Conservation (phyloP, 2,797 vertebrate species). For the Hirundo rustica region DNA sequence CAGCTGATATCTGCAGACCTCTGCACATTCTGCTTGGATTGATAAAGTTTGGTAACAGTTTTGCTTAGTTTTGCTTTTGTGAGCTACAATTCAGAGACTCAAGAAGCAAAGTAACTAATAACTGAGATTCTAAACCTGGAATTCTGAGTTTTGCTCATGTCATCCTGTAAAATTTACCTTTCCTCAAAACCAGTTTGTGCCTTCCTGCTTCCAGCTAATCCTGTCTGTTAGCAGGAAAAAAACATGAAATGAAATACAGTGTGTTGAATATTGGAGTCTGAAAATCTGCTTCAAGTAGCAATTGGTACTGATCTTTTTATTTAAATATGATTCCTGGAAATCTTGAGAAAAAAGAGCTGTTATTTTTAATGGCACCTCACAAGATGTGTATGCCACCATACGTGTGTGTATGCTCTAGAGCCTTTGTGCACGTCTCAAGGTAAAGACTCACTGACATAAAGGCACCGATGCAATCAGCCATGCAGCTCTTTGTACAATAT, state of each 20-base stretch:
- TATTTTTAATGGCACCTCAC: background rate
- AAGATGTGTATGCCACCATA: background rate
- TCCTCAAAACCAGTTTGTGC: background rate
- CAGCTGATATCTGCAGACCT: background rate
- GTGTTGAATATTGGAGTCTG: background rate
- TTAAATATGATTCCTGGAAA: background rate
- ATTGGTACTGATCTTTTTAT: background rate
- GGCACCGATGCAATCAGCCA: conserved; percentile 15
- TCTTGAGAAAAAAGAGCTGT: background rate
- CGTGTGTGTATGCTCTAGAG: background rate
- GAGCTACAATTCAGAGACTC: background rate
- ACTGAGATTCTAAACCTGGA: background rate
- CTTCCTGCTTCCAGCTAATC: background rate
- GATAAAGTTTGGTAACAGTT: background rate
- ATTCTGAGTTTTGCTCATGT: background rate
- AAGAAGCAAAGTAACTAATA: background rate
- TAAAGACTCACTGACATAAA: background rate
- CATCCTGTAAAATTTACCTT: background rate
- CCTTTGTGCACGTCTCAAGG: background rate
- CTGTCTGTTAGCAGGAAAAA: background rate
- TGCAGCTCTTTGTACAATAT: background rate
- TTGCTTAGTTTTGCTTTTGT: background rate
- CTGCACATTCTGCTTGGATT: background rate
- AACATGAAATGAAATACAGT: background rate
- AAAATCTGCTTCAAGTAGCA: background rate